phyloP scores from a whole-genome alignment of 2,888 invertebrate genomes.

The Amblyjoppa proteus region DNA sequence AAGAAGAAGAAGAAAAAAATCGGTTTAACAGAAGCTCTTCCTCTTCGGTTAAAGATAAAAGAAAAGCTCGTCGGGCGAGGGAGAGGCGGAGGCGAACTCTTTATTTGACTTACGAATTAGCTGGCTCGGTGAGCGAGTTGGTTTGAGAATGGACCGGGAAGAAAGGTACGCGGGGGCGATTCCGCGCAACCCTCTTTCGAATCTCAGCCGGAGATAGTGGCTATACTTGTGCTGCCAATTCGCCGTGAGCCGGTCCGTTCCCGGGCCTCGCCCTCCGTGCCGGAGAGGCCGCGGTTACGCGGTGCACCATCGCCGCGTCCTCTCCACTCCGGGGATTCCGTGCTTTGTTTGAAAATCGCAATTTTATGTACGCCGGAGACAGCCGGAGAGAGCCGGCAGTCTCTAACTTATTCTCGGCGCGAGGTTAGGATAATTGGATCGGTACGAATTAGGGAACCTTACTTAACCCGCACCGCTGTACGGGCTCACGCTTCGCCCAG shows the following conservation, averaged over 20 bases:
- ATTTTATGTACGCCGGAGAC: constrained; percentile 75
- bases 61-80: constrained; percentile 60
- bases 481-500: constrained; percentile 5
- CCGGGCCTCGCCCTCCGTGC: constrained; percentile 13
- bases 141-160: constrained; percentile 77
- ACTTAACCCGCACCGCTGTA: constrained; percentile 54
- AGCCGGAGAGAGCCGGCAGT: constrained; percentile 47
- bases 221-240: constrained; percentile 50
- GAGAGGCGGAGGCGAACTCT: constrained; percentile 71
- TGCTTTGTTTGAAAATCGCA: constrained; percentile 81
- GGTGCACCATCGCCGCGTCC: constrained; percentile 42
- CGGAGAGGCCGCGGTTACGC: constrained; percentile 41
- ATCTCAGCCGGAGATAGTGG: constrained; percentile 20
- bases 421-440: constrained; percentile 80
- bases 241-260: constrained; percentile 22
- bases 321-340: constrained; percentile 70
- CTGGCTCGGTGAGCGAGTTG: constrained; percentile 75
- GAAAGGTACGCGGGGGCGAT: constrained; percentile 40
- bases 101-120: constrained; percentile 82
- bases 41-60: constrained; percentile 63
- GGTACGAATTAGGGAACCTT: constrained; percentile 78
- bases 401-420: constrained; percentile 78
- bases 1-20: constrained; percentile 43
- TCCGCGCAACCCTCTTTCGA: constrained; percentile 41
- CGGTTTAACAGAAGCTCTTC: constrained; percentile 48